These are phyloP conservation scores for Deroplatys truncata DNA, from an alignment of 2,888 invertebrate genomes.

Conservation along the genomic window DNA sequence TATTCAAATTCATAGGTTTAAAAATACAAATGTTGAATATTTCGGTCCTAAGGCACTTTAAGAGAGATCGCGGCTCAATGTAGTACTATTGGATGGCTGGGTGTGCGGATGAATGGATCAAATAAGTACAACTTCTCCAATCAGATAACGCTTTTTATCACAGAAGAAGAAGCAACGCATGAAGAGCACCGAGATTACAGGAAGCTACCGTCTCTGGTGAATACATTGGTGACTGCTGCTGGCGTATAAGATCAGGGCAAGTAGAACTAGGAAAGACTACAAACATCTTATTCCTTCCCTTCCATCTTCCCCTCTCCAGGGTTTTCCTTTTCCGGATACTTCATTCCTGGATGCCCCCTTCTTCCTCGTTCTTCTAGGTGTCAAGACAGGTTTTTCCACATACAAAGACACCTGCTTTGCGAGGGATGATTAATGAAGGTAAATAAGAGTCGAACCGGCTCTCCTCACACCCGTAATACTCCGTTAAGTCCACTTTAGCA, in stretches of 20 bases:
- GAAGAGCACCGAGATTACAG: background rate
- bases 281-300: background rate
- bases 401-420: background rate
- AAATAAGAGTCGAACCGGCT: background rate
- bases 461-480: background rate
- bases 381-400: background rate
- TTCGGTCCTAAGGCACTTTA: no score
- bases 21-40: no score
- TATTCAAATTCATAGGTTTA: no score
- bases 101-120: no score
- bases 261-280: background rate
- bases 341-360: background rate
- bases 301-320: background rate
- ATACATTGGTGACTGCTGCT: background rate
- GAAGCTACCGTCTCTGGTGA: no score
- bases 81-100: no score
- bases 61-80: no score
- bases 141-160: background rate
- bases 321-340: background rate
- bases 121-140: no score
- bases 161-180: background rate
- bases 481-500: background rate
- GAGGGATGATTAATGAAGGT: background rate
- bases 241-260: background rate
- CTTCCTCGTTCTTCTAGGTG: background rate